A percentile compares a stretch with the other conserved stretches of the same genome.
Evolutionary conservation across 2,888 invertebrate genomes (phyloP).

Genomic region (Leptopilina drosophilae): DNA sequence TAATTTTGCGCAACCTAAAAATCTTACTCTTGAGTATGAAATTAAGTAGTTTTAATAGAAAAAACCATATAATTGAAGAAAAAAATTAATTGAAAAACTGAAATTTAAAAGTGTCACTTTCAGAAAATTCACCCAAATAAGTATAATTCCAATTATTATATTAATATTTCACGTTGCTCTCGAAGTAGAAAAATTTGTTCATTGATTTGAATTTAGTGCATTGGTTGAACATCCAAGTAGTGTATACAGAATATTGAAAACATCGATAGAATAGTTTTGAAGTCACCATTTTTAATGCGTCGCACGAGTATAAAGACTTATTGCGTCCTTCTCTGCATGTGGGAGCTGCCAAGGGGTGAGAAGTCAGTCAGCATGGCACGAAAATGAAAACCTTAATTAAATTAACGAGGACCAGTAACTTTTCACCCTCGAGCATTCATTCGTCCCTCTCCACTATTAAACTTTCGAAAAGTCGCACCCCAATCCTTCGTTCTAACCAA

Average conservation of each 20-base stretch:
- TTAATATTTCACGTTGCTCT: no score
- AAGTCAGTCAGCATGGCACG: conserved; percentile 51
- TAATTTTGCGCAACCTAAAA: no score
- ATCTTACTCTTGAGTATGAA: no score
- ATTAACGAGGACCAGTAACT: conserved; percentile 69
- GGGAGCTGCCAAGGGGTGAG: conserved; percentile 35
- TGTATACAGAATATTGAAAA: neutral
- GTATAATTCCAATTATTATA: no score
- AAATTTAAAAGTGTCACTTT: no score
- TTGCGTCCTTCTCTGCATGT: conserved; percentile 48
- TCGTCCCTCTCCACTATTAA: conserved; percentile 42
- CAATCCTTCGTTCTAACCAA: conserved; percentile 66
- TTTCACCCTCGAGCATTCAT: conserved; percentile 62
- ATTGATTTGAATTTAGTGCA: neutral
- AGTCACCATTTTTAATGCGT: conserved; percentile 42
- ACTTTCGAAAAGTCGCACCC: conserved; percentile 72
- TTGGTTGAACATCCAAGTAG: neutral
- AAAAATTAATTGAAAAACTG: no score
- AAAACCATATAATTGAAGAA: no score
- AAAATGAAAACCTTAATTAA: conserved; percentile 70
- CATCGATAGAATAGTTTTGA: neutral
- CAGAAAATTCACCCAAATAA: no score
- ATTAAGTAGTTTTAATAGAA: no score
- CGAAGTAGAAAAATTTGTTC: no score
- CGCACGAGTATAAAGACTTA: conserved; percentile 22